Conservation (phyloP, 2,113 vertebrate species). For the Cebidichthys violaceus region DNA sequence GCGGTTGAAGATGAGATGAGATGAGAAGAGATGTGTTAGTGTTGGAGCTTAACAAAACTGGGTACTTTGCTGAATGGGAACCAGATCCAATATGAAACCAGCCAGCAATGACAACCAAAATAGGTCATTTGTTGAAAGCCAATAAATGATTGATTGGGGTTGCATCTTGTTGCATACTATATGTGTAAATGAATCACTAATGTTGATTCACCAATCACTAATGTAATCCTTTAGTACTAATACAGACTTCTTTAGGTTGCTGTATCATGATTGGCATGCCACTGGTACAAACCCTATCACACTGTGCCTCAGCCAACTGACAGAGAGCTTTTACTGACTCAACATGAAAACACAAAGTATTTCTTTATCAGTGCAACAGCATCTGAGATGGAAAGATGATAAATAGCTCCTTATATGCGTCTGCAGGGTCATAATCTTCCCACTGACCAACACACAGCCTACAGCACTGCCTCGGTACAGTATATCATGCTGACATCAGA, state of each 20-base stretch:
- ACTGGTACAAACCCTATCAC: neutral
- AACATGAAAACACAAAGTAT: slow-evolving; percentile 1
- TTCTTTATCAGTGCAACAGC: slow-evolving; percentile 21
- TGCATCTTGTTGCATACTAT: neutral
- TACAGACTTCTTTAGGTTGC: neutral
- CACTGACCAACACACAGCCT: slow-evolving; percentile 49
- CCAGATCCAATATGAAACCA: neutral
- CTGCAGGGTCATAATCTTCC: slow-evolving; percentile 35
- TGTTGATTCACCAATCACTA: neutral
- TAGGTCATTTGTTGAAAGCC: neutral
- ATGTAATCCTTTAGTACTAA: neutral
- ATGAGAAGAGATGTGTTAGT: neutral
- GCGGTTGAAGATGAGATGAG: too few relatives aligned
- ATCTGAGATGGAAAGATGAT: slow-evolving; percentile 41
- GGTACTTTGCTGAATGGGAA: neutral
- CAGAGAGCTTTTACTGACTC: neutral
- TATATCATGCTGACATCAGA: slow-evolving; percentile 61
- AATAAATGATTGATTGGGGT: neutral
- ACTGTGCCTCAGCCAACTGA: neutral
- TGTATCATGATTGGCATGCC: neutral
- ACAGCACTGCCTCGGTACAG: slow-evolving; percentile 25
- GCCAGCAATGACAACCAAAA: neutral
- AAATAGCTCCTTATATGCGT: slow-evolving; percentile 16
- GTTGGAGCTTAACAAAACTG: neutral
- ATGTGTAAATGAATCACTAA: neutral